Conservation (phyloP, 2,113 vertebrate genomes). For the Stegostoma tigrinum region DNA sequence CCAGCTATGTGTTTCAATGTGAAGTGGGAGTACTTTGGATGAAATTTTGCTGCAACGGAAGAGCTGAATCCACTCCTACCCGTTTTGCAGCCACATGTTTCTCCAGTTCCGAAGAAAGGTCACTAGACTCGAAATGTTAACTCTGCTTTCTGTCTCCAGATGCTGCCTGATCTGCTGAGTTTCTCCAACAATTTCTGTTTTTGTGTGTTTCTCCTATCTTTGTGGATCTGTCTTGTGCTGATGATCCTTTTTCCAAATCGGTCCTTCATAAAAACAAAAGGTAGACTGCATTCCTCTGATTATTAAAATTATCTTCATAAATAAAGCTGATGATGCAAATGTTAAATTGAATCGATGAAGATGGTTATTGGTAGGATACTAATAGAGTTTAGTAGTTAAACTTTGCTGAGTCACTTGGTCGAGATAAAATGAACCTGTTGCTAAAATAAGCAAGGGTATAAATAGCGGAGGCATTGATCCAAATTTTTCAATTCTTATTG, state of each 20-base stretch:
- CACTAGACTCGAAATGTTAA: too few species aligned
- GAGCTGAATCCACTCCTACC: neutral
- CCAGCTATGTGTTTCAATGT: neutral
- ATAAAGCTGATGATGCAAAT: neutral
- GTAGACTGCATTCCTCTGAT: neutral
- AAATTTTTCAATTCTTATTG: neutral
- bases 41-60: neutral
- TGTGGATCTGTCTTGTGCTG: neutral
- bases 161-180: too few species aligned
- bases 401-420: neutral
- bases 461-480: neutral
- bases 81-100: neutral
- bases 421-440: neutral
- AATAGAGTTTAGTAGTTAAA: neutral
- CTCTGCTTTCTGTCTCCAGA: too few species aligned
- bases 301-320: neutral
- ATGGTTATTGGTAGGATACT: neutral
- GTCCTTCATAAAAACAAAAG: neutral
- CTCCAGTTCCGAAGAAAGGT: neutral
- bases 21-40: neutral
- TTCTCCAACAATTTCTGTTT: too few species aligned
- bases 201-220: neutral
- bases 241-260: neutral
- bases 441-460: neutral
- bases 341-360: neutral